These are phyloP conservation scores for Probosciger aterrimus DNA, from an alignment of 2,113 vertebrate genomes.

Conservation along the genomic window DNA sequence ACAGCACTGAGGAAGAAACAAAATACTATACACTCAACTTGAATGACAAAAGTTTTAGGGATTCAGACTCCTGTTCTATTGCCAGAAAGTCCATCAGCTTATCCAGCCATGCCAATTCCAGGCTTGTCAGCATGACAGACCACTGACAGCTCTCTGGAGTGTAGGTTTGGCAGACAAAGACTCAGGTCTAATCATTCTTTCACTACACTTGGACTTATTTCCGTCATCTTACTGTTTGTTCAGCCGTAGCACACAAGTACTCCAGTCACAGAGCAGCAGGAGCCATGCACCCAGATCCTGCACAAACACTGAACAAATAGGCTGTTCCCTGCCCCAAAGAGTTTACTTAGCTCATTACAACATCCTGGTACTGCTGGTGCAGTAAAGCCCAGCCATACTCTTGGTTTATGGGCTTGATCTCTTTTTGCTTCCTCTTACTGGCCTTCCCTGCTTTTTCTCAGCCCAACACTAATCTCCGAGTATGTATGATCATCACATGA, in stretches of 20 bases:
- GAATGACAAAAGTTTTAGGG: background rate
- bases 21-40: background rate
- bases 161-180: background rate
- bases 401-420: background rate
- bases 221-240: background rate
- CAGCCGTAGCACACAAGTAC: background rate
- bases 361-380: background rate
- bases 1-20: background rate
- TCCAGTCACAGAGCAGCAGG: background rate
- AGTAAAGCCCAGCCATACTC: background rate
- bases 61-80: background rate
- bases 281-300: background rate
- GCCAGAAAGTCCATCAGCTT: background rate
- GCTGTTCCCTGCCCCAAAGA: background rate
- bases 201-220: background rate
- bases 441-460: background rate
- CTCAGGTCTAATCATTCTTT: background rate
- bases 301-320: background rate
- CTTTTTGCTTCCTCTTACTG: background rate
- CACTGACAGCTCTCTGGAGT: background rate
- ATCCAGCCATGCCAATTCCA: background rate
- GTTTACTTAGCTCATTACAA: background rate
- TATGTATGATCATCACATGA: background rate
- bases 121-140: background rate
- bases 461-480: rapidly evolving